phyloP scores from a whole-genome alignment of 2,888 invertebrate species.

The Omphaloscelis lunosa region DNA sequence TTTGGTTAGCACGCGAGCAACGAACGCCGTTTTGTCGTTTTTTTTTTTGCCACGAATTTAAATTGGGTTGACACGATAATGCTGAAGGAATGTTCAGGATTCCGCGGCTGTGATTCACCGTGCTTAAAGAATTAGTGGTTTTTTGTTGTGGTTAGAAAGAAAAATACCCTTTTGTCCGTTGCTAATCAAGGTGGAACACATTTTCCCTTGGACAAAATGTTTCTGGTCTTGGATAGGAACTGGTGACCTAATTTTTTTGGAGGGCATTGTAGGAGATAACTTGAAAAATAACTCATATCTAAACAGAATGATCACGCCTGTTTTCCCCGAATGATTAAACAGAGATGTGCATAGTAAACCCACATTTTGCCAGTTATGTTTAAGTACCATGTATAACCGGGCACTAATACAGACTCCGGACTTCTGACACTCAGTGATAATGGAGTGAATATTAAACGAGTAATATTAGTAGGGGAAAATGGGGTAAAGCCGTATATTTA shows the following conservation, averaged over 20 bases:
- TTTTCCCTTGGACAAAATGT: background rate
- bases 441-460: background rate
- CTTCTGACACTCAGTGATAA: background rate
- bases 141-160: conserved; percentile 23
- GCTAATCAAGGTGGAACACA: background rate
- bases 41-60: conserved; percentile 67
- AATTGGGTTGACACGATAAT: conserved; percentile 71
- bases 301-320: background rate
- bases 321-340: background rate
- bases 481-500: too few species aligned
- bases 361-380: background rate
- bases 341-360: background rate
- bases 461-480: too few species aligned
- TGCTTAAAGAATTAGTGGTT: conserved; percentile 53
- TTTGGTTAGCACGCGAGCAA: conserved; percentile 84
- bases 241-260: background rate
- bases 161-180: conserved; percentile 10
- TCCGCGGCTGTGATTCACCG: conserved; percentile 55
- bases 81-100: conserved; percentile 63
- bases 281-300: background rate
- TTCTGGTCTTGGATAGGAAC: background rate
- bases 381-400: background rate
- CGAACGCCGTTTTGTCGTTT: conserved; percentile 65
- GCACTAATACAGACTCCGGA: background rate
- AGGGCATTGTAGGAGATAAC: background rate